A percentile compares a stretch with the other conserved stretches of the same genome.
phyloP scores from a whole-genome alignment of 2,797 vertebrate species.

The Clarias platycephalus region DNA sequence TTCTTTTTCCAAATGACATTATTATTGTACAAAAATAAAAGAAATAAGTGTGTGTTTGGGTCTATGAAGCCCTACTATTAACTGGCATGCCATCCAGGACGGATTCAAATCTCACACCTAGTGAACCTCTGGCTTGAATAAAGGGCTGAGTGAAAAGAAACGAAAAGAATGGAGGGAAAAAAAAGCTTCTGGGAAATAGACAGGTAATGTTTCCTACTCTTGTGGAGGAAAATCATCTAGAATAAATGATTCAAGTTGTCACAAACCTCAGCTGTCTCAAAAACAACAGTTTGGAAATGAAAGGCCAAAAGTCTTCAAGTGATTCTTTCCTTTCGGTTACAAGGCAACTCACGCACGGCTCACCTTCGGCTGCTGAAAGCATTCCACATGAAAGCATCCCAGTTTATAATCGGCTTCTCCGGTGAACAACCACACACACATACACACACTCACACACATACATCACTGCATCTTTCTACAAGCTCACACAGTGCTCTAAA shows the following conservation, averaged over 20 bases:
- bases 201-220: not conserved
- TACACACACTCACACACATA: not conserved
- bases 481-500: constrained; percentile 7
- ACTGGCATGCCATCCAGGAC: not conserved
- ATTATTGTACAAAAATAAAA: not conserved
- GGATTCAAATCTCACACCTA: not conserved
- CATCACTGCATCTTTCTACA: not conserved
- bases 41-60: too few relatives aligned
- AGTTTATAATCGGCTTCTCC: constrained; percentile 11
- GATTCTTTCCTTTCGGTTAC: not conserved
- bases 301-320: not conserved
- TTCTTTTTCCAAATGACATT: too few relatives aligned
- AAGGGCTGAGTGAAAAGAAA: not conserved
- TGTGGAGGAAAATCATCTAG: not conserved
- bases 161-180: not conserved
- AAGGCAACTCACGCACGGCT: constrained; percentile 14
- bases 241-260: constrained; percentile 13
- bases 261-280: constrained; percentile 16
- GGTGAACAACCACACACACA: not conserved
- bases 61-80: not conserved
- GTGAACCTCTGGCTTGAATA: not conserved
- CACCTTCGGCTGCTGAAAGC: constrained; percentile 30
- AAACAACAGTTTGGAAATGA: constrained; percentile 22
- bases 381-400: constrained; percentile 6
- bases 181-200: not conserved